phyloP scores from a whole-genome alignment of 2,888 invertebrate species.

The Eupithecia centaureata region DNA sequence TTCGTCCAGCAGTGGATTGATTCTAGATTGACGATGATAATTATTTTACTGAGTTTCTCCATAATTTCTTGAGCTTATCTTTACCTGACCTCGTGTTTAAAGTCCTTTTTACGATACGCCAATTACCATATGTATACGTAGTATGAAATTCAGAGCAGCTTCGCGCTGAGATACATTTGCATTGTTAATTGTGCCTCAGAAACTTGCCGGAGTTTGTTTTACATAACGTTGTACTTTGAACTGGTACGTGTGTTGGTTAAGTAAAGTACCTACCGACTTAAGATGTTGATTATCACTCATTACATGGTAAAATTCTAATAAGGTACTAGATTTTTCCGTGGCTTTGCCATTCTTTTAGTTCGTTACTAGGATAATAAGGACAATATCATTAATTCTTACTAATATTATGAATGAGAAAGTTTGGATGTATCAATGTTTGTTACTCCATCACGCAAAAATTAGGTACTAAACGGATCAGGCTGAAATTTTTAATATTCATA shows the following conservation, averaged over 20 bases:
- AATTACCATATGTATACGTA: conserved; percentile 76
- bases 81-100: not conserved
- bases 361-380: too few relatives aligned
- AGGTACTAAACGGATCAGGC: too few relatives aligned
- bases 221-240: conserved; percentile 35
- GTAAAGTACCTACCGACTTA: not conserved
- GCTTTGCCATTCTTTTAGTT: too few relatives aligned
- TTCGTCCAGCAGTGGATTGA: not conserved
- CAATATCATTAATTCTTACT: too few relatives aligned
- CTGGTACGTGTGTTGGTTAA: not conserved
- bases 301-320: not conserved
- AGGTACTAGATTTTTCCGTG: not conserved
- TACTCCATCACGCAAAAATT: too few relatives aligned
- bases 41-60: too few relatives aligned
- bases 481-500: too few relatives aligned
- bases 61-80: too few relatives aligned
- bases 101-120: conserved; percentile 68
- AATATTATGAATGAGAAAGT: too few relatives aligned
- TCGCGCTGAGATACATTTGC: conserved; percentile 71
- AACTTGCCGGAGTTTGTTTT: conserved; percentile 42
- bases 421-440: too few relatives aligned
- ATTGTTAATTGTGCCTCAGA: conserved; percentile 78
- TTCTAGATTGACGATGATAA: too few relatives aligned
- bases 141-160: conserved; percentile 79
- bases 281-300: not conserved